Percentiles rank a stretch among this genome's conserved stretches.
Conservation (phyloP, 1,140 invertebrate genomes). For the Cyrtorhinus lividipennis region DNA sequence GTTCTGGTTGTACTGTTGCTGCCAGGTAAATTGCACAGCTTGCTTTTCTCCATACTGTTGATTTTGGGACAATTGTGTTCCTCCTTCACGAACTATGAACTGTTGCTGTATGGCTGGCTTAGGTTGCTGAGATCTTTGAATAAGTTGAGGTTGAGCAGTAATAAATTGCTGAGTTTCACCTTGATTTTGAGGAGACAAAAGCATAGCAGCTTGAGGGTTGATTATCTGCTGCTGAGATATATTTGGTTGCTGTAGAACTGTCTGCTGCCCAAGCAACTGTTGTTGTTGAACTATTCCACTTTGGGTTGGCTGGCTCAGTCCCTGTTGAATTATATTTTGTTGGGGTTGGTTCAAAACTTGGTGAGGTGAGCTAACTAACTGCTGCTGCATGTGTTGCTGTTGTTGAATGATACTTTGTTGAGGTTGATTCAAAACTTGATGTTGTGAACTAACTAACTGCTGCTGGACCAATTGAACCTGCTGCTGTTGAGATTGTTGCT, state of each 20-base stretch:
- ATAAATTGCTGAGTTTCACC: constrained; percentile 22
- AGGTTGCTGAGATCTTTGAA: constrained; percentile 16
- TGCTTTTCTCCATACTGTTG: constrained; percentile 18
- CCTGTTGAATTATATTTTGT: constrained; percentile 20
- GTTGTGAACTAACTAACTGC: constrained; percentile 14
- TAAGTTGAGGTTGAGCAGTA: constrained; percentile 17
- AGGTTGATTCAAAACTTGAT: constrained; percentile 26
- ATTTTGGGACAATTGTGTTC: constrained; percentile 6
- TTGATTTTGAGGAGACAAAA: constrained; percentile 19
- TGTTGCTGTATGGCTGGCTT: constrained; percentile 20
- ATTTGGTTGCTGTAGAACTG: constrained; percentile 16
- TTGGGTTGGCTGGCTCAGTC: constrained; percentile 12
- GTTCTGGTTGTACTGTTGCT: constrained; percentile 19
- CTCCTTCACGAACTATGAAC: constrained; percentile 19
- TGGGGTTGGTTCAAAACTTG: constrained; percentile 16
- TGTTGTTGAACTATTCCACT: constrained; percentile 19
- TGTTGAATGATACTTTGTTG: constrained; percentile 17
- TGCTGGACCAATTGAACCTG: constrained; percentile 22
- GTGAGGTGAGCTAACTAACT: constrained; percentile 21
- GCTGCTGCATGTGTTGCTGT: constrained; percentile 22
- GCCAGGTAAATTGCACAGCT: constrained; percentile 19
- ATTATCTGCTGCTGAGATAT: constrained; percentile 14
- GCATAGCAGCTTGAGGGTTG: constrained; percentile 14
- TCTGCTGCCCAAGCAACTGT: constrained; percentile 14
- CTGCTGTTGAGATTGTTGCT: constrained; percentile 24